Evolutionary conservation across 53 echinoderm and acorn worm genomes (phyloP), one percentile per base, ranked within the genome.

Genomic region (Hippasteria phrygiana): DNA sequence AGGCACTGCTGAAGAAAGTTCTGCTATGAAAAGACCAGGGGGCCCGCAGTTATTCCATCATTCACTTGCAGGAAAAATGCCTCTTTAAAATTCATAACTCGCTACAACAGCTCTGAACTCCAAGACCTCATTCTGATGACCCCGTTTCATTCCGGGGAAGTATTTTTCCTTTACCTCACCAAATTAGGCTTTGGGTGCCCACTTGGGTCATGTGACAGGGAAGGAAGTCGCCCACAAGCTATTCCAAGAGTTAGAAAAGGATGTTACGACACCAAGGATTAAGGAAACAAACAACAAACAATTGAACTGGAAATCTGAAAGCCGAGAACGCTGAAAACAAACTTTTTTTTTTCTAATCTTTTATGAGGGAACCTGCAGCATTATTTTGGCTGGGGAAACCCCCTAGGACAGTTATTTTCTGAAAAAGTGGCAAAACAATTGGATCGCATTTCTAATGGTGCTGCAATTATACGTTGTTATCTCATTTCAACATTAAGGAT

Each of bases 51-150:
- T 45, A 5, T 45, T 45, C 46, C 46, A 45, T 45, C n/a, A 45
- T 45, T 45, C 6, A 45, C 5, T 7, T 45, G 6, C 46, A 45
- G 5, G 46, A 45, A 45, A 7, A 24, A 17, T 59, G n/a, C 4
- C 20, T 0, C 69, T 0, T 36, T 31, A 67, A 67, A n/a, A 33
- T 36, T 59, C 26, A 11, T 45, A 59, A 59, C 10, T 67, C 24
- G 0, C 26, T 16, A 24, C 8, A 22, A 59, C 59, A 3, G 69
- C 34, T 16, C 34, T 22, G 32, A 35, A 67, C 33, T 67, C 18
- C 11, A 33, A 48, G 75, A 48, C 75, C 75, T 75, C 75, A 75
- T 75, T 75, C 34, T 48, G 13, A 28, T 75, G 75, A 75, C 75
- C 75, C 37, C 20, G 17, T 75, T 43, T 20, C 12, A 75, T 75